Conservation (phyloP, 2,888 invertebrate species). For the Neocrepidodera transversa region DNA sequence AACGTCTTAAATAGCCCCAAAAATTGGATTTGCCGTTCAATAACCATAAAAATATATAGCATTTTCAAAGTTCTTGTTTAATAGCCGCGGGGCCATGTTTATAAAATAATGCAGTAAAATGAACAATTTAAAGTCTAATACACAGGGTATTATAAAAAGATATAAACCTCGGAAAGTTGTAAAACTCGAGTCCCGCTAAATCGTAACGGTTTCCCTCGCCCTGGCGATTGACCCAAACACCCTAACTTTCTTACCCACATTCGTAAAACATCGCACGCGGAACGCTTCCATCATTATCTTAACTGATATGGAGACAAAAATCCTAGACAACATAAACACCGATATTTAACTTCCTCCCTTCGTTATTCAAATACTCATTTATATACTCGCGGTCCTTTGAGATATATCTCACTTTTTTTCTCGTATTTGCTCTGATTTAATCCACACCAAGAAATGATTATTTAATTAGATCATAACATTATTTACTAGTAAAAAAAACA, state of each 20-base stretch:
- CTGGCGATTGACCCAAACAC: conserved; percentile 42
- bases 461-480: too few relatives aligned
- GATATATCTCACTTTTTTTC: background rate
- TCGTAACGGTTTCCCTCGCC: conserved; percentile 47
- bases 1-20: conserved; percentile 61
- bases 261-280: conserved; percentile 33
- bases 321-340: conserved; percentile 25
- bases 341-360: conserved; percentile 16
- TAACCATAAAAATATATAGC: conserved; percentile 62
- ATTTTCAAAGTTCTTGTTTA: conserved; percentile 60
- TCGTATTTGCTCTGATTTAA: background rate
- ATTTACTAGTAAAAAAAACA: background rate
- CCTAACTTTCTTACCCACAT: conserved; percentile 37
- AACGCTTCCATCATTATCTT: conserved; percentile 32
- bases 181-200: conserved; percentile 53
- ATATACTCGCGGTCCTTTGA: background rate
- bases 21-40: conserved; percentile 62
- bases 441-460: too few relatives aligned
- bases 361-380: conserved; percentile 11
- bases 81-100: conserved; percentile 60
- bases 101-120: conserved; percentile 62
- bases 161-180: conserved; percentile 59
- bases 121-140: conserved; percentile 61
- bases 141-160: conserved; percentile 58
- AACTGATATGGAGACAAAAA: conserved; percentile 27